Evolutionary conservation across 2,113 vertebrate species (phyloP).

Genomic region (Lampris incognitus): DNA sequence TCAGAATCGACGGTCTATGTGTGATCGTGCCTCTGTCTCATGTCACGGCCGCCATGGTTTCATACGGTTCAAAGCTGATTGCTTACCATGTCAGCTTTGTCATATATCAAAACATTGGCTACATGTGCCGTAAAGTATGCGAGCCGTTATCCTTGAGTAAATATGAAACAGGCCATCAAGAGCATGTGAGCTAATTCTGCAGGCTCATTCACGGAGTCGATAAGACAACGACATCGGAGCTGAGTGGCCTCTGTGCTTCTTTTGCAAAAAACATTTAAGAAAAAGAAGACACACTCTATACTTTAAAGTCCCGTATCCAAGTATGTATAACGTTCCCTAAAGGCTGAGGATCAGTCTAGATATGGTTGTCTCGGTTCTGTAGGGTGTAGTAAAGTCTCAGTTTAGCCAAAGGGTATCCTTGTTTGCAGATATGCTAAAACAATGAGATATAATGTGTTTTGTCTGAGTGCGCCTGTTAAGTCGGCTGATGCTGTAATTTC

Average conservation of each 20-base stretch:
- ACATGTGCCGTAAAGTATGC: constrained; percentile 44
- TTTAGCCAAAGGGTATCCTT: constrained; percentile 8
- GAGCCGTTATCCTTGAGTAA: constrained; percentile 60
- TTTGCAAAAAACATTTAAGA: not conserved
- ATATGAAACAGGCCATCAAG: constrained; percentile 55
- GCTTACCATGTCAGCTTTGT: constrained; percentile 28
- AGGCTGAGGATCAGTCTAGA: not conserved
- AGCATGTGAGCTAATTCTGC: constrained; percentile 20
- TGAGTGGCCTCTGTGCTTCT: not conserved
- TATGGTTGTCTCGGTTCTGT: constrained; percentile 4
- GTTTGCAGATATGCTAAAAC: constrained; percentile 20
- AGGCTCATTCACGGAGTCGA: constrained; percentile 28
- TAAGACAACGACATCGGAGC: not conserved
- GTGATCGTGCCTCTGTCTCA: constrained; percentile 59
- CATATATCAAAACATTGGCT: constrained; percentile 53
- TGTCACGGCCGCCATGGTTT: constrained; percentile 52
- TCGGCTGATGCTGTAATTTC: constrained; percentile 67
- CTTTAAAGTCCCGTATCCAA: not conserved
- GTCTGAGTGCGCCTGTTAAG: constrained; percentile 61
- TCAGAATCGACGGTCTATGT: constrained; percentile 28
- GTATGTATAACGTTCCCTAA: not conserved
- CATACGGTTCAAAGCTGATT: constrained; percentile 66
- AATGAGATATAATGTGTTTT: constrained; percentile 41
- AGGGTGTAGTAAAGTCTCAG: not conserved
- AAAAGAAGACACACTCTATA: constrained; percentile 5